A percentile compares a stretch with the other conserved stretches of the same genome.
phyloP scores from a whole-genome alignment of 2,797 vertebrate species.

The Anabas testudineus region DNA sequence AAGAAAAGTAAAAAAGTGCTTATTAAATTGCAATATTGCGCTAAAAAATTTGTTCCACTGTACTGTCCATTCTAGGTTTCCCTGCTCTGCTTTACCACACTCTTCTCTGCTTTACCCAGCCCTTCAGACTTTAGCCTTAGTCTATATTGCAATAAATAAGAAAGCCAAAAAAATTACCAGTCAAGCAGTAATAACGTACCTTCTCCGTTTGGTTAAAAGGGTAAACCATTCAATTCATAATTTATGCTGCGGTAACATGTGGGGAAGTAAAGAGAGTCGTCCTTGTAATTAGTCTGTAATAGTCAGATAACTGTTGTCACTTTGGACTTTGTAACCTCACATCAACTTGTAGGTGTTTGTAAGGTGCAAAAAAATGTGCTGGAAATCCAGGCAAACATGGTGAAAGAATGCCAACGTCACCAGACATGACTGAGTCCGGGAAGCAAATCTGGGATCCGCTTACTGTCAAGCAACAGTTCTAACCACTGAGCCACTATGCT shows the following conservation, averaged over 20 bases:
- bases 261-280: neutral
- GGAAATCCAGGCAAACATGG: constrained; percentile 3
- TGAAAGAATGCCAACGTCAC: constrained; percentile 6
- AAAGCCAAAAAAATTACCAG: neutral
- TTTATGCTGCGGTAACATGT: neutral
- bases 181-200: no score
- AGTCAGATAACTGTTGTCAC: neutral
- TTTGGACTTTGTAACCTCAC: neutral
- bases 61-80: no score
- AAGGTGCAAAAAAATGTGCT: constrained; percentile 1
- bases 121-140: no score
- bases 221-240: neutral
- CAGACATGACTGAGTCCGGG: constrained; percentile 9
- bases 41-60: no score
- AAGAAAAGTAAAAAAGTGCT: no score
- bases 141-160: no score
- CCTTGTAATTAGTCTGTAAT: neutral
- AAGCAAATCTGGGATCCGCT: constrained; percentile 26
- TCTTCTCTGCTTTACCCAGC: no score
- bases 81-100: no score
- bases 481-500: constrained; percentile 30
- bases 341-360: neutral
- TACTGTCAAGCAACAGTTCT: constrained; percentile 25
- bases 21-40: no score
- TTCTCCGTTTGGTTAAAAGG: no score